phyloP scores from a whole-genome alignment of 2,888 invertebrate genomes.

The Aspidiotus destructor region DNA sequence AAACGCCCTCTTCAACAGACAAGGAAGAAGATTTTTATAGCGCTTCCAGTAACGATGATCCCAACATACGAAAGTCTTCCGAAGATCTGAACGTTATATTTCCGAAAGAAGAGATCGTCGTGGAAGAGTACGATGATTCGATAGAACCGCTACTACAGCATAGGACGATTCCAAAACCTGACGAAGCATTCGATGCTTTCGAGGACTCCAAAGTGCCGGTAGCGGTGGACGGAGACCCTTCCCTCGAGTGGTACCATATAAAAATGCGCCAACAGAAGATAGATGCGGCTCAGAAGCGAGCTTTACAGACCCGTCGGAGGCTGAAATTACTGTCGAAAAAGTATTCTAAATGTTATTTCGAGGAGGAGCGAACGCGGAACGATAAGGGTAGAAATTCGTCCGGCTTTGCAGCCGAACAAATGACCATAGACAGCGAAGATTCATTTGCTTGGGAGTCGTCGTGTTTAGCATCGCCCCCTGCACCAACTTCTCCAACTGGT shows the following conservation, averaged over 20 bases:
- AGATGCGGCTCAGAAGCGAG: slow-evolving; percentile 20
- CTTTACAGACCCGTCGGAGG: slow-evolving; percentile 26
- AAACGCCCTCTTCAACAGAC: slow-evolving; percentile 33
- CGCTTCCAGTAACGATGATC: slow-evolving; percentile 37
- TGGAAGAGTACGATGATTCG: slow-evolving; percentile 42
- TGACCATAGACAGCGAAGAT: slow-evolving; percentile 39
- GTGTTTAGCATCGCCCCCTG: slow-evolving; percentile 36
- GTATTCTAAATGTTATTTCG: slow-evolving; percentile 38
- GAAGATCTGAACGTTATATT: slow-evolving; percentile 37
- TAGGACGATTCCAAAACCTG: slow-evolving; percentile 34
- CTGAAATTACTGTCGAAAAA: slow-evolving; percentile 38
- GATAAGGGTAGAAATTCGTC: slow-evolving; percentile 38
- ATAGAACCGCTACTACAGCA: slow-evolving; percentile 37
- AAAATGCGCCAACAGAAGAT: slow-evolving; percentile 36
- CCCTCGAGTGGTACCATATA: slow-evolving; percentile 37
- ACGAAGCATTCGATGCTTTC: slow-evolving; percentile 30
- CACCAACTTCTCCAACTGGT: slow-evolving; percentile 38
- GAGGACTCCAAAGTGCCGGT: slow-evolving; percentile 36
- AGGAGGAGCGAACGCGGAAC: slow-evolving; percentile 36
- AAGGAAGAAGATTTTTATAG: slow-evolving; percentile 37
- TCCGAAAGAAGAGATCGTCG: slow-evolving; percentile 38
- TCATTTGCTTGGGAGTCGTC: slow-evolving; percentile 35
- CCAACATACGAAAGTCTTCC: slow-evolving; percentile 30
- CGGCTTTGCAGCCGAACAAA: slow-evolving; percentile 39
- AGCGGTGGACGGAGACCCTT: slow-evolving; percentile 33